Base-by-base conservation (phyloP, 2,888 invertebrate species). In the Diploptera punctata region DNA sequence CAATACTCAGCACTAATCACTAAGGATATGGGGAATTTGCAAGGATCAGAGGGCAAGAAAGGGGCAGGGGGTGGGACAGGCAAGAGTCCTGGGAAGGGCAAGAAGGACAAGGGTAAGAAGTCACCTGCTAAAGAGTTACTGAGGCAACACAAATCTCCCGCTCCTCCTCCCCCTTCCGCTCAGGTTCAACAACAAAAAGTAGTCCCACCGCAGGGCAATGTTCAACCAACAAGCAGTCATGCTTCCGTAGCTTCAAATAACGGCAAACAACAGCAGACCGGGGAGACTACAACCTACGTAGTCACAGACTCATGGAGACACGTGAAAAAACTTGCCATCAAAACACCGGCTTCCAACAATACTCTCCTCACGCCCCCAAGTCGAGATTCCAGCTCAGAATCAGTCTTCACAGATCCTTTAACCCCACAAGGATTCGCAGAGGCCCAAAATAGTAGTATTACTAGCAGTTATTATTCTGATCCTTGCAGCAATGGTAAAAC, bases 341-440 rank as follows among this genome's bases (percentile, higher is more conserved):
- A 67, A 76, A 80, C 7, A 71, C 80, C 67, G 80, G 80, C 68
- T 7, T 7, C 16, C 2, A 68, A 33, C 68, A 43, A 21, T 4
- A 31, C 68, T 7, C 49, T 61, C 21, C 38, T 67, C 10, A 71
- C 73, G 49, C 74, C 75, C 31, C 74, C 71, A 77, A 87, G 85
- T 79, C 86, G 84, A 80, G 87, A 86, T 76, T 89, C 91, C 76
- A 91, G 91, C 82, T 88, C 88, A 74, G 89, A 90, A 79, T 92
- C 92, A 80, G 88, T 91, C 82, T 92, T 92, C 84, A 91, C 92
- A 77, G 92, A 92, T 82, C 90, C 92, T 9, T 84, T 88, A 77
- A 86, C 87, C 52, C 83, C 83, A 81, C 88, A 88, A 80, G 86
- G 86, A 13, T 72, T 71, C 44, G 69, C 74, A n/a, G 74, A 71